Evolutionary conservation across 37 sponge, comb jelly and placozoan species (phyloP), one percentile per base, ranked within the genome.

Genomic region (Axinella damicornis): DNA sequence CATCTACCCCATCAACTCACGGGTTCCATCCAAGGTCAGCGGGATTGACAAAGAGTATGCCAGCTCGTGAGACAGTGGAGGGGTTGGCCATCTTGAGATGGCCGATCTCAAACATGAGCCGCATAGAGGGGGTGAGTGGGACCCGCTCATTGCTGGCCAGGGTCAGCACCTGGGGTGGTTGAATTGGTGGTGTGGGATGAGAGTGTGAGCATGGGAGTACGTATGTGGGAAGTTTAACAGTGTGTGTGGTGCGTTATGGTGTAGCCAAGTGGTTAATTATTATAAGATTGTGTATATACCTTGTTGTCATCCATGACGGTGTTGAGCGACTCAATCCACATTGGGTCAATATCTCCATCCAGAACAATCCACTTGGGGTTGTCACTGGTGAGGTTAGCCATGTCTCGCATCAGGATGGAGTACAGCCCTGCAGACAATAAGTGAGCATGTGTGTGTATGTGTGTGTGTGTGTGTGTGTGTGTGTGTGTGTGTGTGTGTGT

Each of bases 261-360:
- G n/a, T n/a, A n/a, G n/a, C n/a, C n/a, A n/a, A n/a, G n/a, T n/a
- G n/a, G n/a, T n/a, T n/a, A n/a, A n/a, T n/a, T n/a, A n/a, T n/a
- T n/a, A n/a, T n/a, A n/a, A n/a, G n/a, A n/a, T n/a, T n/a, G n/a
- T n/a, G n/a, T n/a, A n/a, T n/a, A n/a, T n/a, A n/a, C 98, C 79
- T 98, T 98, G 80, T 98, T 98, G 86, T 98, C 99, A 58, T 98
- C 99, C 99, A 98, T 98, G 69, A 98, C 99, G 53, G 99, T 98
- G 90, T 98, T 98, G 52, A 98, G 95, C 2, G 99, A 98, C 77
- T 98, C 99, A 33, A 98, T 98, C 99, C 99, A 98, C 99, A 98
- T 98, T 18, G 99, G 95, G 60, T 98, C 99, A 91, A 98, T 94
- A 86, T 98, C 99, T 57, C 99, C 99, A 82, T 98, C 99, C 81